Percentiles rank a stretch among this genome's conserved stretches.
These are phyloP conservation scores for Argentina silus DNA, from an alignment of 2,797 vertebrate species.

Conservation along the genomic window DNA sequence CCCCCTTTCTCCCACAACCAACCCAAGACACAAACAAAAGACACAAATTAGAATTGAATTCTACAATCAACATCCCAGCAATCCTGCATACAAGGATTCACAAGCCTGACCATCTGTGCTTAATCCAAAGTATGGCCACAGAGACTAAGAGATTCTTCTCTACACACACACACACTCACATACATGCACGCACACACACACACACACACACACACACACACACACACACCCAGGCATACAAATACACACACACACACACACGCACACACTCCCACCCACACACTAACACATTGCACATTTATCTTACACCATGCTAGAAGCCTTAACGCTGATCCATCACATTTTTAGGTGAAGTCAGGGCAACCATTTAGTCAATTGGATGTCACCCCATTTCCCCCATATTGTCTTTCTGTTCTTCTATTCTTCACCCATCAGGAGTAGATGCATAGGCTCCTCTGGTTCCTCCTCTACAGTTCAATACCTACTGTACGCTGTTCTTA, in stretches of 20 bases:
- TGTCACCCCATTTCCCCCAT: not conserved
- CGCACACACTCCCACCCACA: not conserved
- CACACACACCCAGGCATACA: not conserved
- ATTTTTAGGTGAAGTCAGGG: not conserved
- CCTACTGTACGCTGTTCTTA: not conserved
- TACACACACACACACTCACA: no score
- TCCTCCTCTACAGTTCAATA: not conserved
- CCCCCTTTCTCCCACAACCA: not conserved
- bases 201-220: conserved; percentile 3
- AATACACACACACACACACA: not conserved
- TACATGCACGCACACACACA: not conserved
- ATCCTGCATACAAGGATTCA: not conserved
- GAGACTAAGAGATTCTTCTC: not conserved
- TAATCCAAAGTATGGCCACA: conserved; percentile 5
- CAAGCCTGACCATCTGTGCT: conserved; percentile 25
- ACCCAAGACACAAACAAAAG: conserved; percentile 19
- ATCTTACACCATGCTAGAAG: not conserved
- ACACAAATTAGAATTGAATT: conserved; percentile 43
- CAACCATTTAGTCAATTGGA: not conserved
- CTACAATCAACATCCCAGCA: conserved; percentile 23
- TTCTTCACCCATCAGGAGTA: not conserved
- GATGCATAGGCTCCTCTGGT: not conserved
- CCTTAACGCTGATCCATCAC: not conserved
- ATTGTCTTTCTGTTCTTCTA: not conserved
- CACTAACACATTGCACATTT: no score